Percentiles rank a stretch among this genome's conserved stretches.
phyloP scores from a whole-genome alignment of 1,140 invertebrate species.

The Drosophila miranda region DNA sequence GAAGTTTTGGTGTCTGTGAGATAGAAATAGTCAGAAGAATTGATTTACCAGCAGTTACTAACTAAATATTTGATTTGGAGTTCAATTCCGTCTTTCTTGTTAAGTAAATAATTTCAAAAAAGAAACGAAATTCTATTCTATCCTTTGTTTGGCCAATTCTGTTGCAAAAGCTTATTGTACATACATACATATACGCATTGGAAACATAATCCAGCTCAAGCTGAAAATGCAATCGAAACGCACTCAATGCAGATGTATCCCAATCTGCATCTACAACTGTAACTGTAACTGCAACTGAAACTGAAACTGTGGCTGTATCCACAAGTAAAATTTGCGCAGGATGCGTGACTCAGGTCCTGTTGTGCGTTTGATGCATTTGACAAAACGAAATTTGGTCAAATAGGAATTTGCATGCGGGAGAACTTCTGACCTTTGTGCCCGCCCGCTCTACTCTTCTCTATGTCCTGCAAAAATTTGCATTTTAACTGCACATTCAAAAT shows the following conservation, averaged over 20 bases:
- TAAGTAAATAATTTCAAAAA: too few species aligned
- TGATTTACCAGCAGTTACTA: too few species aligned
- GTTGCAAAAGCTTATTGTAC: slow-evolving; percentile 8
- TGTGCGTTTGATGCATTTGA: slow-evolving; percentile 50
- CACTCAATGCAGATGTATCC: slow-evolving; percentile 12
- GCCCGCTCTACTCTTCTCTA: slow-evolving; percentile 1
- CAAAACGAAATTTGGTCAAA: slow-evolving; percentile 48
- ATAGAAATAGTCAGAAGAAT: too few species aligned
- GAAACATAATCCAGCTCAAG: slow-evolving; percentile 1
- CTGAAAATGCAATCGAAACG: background rate
- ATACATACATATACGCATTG: slow-evolving; percentile 14
- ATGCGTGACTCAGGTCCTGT: slow-evolving; percentile 21
- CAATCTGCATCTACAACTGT: slow-evolving; percentile 5
- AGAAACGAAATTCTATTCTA: too few species aligned
- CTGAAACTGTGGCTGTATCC: slow-evolving; percentile 5
- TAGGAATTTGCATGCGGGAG: slow-evolving; percentile 50
- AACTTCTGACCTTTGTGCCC: slow-evolving; percentile 15
- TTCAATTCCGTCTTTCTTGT: too few species aligned
- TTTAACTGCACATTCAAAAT: slow-evolving; percentile 67
- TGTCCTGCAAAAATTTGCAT: slow-evolving; percentile 55
- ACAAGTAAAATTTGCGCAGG: slow-evolving; percentile 28
- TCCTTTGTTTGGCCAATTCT: background rate
- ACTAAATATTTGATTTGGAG: too few species aligned
- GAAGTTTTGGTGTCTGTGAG: too few species aligned
- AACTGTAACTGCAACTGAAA: background rate